phyloP scores from a whole-genome alignment of 2,888 invertebrate genomes.

The Drosophila anomalata region DNA sequence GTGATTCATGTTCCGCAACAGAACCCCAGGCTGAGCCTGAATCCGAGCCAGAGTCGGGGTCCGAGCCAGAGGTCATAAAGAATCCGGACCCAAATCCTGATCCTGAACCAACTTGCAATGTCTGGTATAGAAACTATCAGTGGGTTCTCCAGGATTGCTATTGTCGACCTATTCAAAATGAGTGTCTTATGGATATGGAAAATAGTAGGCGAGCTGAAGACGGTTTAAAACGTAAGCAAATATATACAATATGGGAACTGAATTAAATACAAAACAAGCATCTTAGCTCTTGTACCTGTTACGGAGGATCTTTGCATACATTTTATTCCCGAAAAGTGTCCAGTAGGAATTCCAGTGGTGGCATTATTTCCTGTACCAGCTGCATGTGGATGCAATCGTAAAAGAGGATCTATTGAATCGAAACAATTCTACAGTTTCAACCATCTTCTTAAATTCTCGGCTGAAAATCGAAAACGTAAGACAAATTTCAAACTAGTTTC shows the following conservation, averaged over 20 bases:
- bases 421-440: slow-evolving; percentile 29
- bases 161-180: slow-evolving; percentile 50
- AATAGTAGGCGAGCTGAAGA: slow-evolving; percentile 8
- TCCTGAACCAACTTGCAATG: slow-evolving; percentile 18
- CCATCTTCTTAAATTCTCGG: slow-evolving; percentile 16
- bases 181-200: slow-evolving; percentile 26
- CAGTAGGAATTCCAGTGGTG: slow-evolving; percentile 12
- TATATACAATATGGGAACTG: neutral
- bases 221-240: slow-evolving; percentile 29
- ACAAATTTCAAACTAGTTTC: neutral
- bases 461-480: slow-evolving; percentile 26
- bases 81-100: neutral
- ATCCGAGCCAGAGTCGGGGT: neutral
- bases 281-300: slow-evolving; percentile 39
- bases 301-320: slow-evolving; percentile 24
- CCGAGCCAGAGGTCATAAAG: neutral
- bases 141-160: slow-evolving; percentile 46
- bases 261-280: neutral
- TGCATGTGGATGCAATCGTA: slow-evolving; percentile 39
- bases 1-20: neutral
- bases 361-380: slow-evolving; percentile 37
- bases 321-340: slow-evolving; percentile 27
- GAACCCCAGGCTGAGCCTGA: neutral
- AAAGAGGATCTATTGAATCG: slow-evolving; percentile 26
- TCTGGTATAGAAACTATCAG: slow-evolving; percentile 19